Percentiles rank a stretch among this genome's conserved stretches.
These are phyloP conservation scores for Miniopterus natalensis DNA, from an alignment of 2,113 vertebrate species.

Conservation along the genomic window DNA sequence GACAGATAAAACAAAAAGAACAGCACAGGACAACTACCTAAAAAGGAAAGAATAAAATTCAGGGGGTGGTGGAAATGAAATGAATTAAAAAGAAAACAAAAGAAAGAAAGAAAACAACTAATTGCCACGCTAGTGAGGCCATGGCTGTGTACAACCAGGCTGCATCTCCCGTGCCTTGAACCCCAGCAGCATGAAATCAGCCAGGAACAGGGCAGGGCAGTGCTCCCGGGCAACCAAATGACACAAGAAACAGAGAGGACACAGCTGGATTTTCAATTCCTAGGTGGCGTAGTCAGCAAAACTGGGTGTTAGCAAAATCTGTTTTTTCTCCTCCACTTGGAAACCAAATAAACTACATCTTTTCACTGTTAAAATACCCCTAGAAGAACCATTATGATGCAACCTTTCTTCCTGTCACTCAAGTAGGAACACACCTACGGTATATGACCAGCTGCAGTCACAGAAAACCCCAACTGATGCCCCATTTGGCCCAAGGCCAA, in stretches of 20 bases:
- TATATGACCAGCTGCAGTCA: not conserved
- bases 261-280: not conserved
- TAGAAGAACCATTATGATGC: not conserved
- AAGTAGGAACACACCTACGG: not conserved
- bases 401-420: not conserved
- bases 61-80: constrained; percentile 61
- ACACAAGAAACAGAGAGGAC: constrained; percentile 4
- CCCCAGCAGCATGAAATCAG: not conserved
- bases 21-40: constrained; percentile 68
- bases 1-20: constrained; percentile 88
- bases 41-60: constrained; percentile 67
- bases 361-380: constrained; percentile 42
- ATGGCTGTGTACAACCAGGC: not conserved
- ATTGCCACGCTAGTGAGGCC: not conserved
- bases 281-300: not conserved
- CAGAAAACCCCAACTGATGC: not conserved
- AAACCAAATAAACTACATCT: constrained; percentile 54
- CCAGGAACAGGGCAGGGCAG: not conserved
- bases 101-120: constrained; percentile 22
- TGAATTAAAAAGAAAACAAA: constrained; percentile 60
- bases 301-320: not conserved
- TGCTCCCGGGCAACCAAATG: not conserved
- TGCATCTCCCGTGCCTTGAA: not conserved
- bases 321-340: not conserved
- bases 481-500: not conserved